Base-by-base conservation (phyloP, 2,888 invertebrate genomes). In the Drosophila mimetica region DNA sequence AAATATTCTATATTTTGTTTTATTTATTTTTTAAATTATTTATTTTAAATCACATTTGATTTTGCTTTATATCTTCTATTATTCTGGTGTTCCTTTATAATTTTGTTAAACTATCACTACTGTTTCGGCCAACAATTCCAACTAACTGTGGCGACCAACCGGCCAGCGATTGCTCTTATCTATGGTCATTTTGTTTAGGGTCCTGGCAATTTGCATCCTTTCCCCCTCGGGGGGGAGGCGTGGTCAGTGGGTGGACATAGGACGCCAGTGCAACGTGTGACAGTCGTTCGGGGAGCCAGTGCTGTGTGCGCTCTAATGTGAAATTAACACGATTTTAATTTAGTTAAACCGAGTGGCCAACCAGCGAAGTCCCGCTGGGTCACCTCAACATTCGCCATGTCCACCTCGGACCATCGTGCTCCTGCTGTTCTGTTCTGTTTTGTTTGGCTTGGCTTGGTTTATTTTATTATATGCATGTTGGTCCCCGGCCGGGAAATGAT, bases 261-360 rank as follows among this genome's bases (percentile, higher is more conserved):
- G 18, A 20, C 18, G 39, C 39, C 18, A 1, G 16, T 72, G 58
- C 70, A 75, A 67, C 63, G 53, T 79, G 86, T 71, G 81, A 74
- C 84, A 76, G 71, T 57, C 76, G 72, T 67, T 72, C 42, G 76
- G 83, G 88, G 80, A 83, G 54, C 44, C 51, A 55, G 50, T 60
- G 65, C 42, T 78, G 71, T 85, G 87, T 84, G 76, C 82, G 84
- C 86, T 86, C 88, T 84, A 88, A 85, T 85, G 88, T 85, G 85
- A 85, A 88, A 88, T 85, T 88, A 85, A 88, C 84, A 85, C 84
- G 87, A 86, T 88, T 85, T 85, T 88, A 88, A 88, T 85, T 83
- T 83, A 83, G 82, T 83, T 83, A 88, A 83, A 86, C 82, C 82
- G 81, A 86, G 86, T 83, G 88, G 88, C 86, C 83, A 79, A 79